These are phyloP conservation scores for Sebastes itinus DNA, from an alignment of 2,797 vertebrate genomes.

Conservation along the genomic window DNA sequence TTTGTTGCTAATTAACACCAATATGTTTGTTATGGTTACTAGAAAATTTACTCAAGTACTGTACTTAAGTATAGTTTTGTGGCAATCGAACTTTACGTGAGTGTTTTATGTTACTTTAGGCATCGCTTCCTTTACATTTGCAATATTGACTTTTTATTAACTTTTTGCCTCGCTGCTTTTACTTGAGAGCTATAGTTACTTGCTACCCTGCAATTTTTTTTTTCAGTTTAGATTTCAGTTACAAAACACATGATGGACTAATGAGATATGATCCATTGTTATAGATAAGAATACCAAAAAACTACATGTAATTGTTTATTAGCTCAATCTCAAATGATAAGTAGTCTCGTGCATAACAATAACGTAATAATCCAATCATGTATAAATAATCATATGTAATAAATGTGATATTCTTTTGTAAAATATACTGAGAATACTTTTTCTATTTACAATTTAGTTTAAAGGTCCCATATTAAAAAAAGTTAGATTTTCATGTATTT, in stretches of 20 bases:
- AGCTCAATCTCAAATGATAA: not conserved
- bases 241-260: not conserved
- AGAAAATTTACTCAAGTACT: not conserved
- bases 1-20: not conserved
- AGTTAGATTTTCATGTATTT: too few relatives aligned
- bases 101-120: not conserved
- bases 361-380: not conserved
- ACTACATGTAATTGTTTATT: not conserved
- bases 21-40: not conserved
- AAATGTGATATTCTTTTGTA: not conserved
- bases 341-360: not conserved
- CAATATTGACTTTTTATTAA: not conserved
- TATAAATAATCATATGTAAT: not conserved
- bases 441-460: not conserved
- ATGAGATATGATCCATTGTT: not conserved
- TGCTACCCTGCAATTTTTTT: not conserved
- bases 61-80: not conserved
- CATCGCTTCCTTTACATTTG: not conserved
- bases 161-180: not conserved
- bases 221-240: too few relatives aligned
- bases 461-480: too few relatives aligned
- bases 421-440: not conserved
- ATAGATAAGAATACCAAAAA: not conserved
- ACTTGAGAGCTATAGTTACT: not conserved
- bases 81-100: not conserved